Base-by-base conservation (phyloP, 2,113 vertebrate species). In the Drymodes brunneopygia region DNA sequence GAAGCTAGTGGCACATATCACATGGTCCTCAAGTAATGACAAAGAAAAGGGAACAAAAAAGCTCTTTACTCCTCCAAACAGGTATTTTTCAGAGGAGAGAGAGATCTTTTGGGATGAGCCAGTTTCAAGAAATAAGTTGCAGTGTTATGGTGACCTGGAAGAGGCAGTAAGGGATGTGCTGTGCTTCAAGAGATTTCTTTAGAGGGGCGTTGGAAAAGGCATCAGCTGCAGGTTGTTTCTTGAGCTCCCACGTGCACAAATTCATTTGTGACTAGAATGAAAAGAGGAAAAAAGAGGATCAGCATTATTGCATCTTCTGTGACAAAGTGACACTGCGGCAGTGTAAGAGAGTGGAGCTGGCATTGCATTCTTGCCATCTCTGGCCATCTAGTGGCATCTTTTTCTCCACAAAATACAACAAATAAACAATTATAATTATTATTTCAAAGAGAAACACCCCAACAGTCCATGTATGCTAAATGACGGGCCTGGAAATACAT, bases 381-480 rank as follows among this genome's bases (percentile, higher is more conserved):
- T 66, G 89, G 96, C 90, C 95, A 81, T 36, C 93, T 91, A 94
- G 92, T 92, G 89, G 86, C 86, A 94, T 66, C n/a, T 66, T 70
- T 66, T 42, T 54, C 16, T 15, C 64, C 33, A 45, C 0, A 2
- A 81, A 86, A 72, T 20, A 5, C 2, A 80, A 33, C 10, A 74
- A 65, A 72, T 7, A 69, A 79, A 35, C 24, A 61, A 53, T 71
- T 40, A 56, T 73, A 44, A 56, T 19, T 21, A 35, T 35, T 44
- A 1, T 27, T 70, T 38, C 13, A 38, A 70, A 70, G 33, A 53
- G 24, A 60, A 40, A 3, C 3, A 10, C 18, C 12, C 15, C 5
- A n/a, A 45, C 3, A 18, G 9, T 1, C 24, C 10, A 3, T 1
- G 3, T 17, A 12, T 2, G 24, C 33, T 15, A 66, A 71, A 61